Percentiles rank a stretch among this genome's conserved stretches.
Conservation (phyloP, 1,140 invertebrate species). For the Drosophila athabasca region DNA sequence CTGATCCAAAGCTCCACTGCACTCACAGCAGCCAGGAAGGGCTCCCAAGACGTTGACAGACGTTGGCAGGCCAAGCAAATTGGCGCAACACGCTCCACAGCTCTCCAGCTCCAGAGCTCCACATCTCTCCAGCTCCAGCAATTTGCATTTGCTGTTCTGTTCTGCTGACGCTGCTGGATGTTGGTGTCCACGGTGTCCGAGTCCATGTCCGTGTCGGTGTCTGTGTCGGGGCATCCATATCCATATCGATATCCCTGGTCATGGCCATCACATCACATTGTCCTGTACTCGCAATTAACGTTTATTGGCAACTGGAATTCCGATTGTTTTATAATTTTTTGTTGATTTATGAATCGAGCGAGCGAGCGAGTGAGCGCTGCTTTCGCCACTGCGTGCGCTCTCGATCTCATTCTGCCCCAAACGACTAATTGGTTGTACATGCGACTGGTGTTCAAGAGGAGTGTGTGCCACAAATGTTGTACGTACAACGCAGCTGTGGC, state of each 20-base stretch:
- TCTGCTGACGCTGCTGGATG: slow-evolving; percentile 8
- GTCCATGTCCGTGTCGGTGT: slow-evolving; percentile 12
- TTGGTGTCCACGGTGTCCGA: slow-evolving; percentile 19
- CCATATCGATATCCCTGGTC: slow-evolving; percentile 11
- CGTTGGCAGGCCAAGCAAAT: slow-evolving; percentile 75
- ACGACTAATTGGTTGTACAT: slow-evolving; percentile 69
- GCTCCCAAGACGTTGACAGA: slow-evolving; percentile 61
- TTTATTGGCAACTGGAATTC: slow-evolving; percentile 42
- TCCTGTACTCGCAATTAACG: slow-evolving; percentile 56
- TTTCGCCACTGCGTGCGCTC: slow-evolving; percentile 34
- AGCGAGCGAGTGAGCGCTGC: not conserved
- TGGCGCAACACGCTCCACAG: slow-evolving; percentile 66
- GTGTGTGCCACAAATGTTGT: slow-evolving; percentile 15
- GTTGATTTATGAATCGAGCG: slow-evolving; percentile 58
- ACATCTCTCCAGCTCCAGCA: slow-evolving; percentile 22
- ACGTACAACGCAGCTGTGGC: slow-evolving; percentile 37
- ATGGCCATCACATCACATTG: slow-evolving; percentile 51
- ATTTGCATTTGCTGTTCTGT: slow-evolving; percentile 52
- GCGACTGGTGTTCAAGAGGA: slow-evolving; percentile 6
- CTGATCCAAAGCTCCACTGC: slow-evolving; percentile 22
- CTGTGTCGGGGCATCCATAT: slow-evolving; percentile 7
- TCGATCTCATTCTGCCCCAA: slow-evolving; percentile 40
- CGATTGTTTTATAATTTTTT: slow-evolving; percentile 72
- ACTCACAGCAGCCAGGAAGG: slow-evolving; percentile 27
- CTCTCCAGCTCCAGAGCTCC: slow-evolving; percentile 25